These are phyloP conservation scores for Argyrosomus japonicus DNA, from an alignment of 2,113 vertebrate genomes.

Conservation along the genomic window DNA sequence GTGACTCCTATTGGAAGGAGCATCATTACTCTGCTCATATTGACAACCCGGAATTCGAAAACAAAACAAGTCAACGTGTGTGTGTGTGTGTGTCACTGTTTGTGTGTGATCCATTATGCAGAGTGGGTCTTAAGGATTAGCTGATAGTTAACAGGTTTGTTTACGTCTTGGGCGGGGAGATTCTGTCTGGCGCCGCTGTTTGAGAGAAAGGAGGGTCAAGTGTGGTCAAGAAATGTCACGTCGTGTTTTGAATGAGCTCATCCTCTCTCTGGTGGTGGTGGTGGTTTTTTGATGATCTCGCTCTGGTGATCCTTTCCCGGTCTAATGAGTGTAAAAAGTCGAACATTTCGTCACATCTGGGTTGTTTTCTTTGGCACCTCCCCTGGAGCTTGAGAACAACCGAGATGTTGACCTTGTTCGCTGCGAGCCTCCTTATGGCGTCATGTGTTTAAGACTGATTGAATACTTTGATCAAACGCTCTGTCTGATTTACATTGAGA, in stretches of 20 bases:
- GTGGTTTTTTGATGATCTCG: too few relatives aligned
- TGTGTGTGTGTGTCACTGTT: slow-evolving; percentile 25
- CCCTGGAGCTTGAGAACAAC: slow-evolving; percentile 25
- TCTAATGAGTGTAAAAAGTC: not conserved
- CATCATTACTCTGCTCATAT: slow-evolving; percentile 26
- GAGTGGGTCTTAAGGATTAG: slow-evolving; percentile 41
- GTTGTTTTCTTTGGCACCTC: not conserved
- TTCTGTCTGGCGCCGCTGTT: slow-evolving; percentile 33
- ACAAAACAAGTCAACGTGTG: slow-evolving; percentile 33
- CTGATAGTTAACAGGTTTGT: slow-evolving; percentile 52
- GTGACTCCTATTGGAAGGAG: slow-evolving; percentile 10
- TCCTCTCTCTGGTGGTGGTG: not conserved
- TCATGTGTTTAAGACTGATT: slow-evolving; percentile 72
- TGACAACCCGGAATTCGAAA: slow-evolving; percentile 45
- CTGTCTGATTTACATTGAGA: slow-evolving; percentile 83
- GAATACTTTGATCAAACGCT: slow-evolving; percentile 83
- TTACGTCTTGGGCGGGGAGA: slow-evolving; percentile 45
- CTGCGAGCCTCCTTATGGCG: slow-evolving; percentile 45
- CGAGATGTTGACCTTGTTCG: slow-evolving; percentile 58
- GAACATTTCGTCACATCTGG: slow-evolving; percentile 9
- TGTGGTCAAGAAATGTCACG: slow-evolving; percentile 45
- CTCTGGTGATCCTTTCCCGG: not conserved
- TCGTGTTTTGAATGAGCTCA: slow-evolving; percentile 18
- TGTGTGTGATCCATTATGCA: slow-evolving; percentile 42
- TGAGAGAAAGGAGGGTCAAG: slow-evolving; percentile 47